Base-by-base conservation (phyloP, 2,113 vertebrate genomes). In the Labeo rohita region DNA sequence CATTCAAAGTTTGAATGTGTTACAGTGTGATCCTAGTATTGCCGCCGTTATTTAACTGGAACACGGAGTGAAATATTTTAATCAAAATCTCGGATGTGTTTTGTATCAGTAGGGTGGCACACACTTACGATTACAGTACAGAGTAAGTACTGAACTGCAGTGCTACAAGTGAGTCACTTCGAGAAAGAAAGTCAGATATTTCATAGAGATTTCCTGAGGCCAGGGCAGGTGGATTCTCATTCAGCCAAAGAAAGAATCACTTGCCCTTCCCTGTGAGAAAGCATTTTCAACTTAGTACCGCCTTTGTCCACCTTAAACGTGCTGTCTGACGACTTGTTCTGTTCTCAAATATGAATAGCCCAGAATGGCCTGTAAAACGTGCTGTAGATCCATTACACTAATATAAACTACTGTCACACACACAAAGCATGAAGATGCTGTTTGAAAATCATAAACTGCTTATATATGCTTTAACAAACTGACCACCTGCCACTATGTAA, bases 221-320 rank as follows among this genome's bases (percentile, higher is more conserved):
- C 8, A 80, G 16, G 54, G 84, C 83, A 70, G 87, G 16, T n/a
- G 15, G 23, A 13, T 73, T 70, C 23, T 45, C 77, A 47, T 56
- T 21, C n/a, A 52, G 80, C 21, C 11, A 68, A 74, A 68, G 43
- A 72, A 21, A 85, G 61, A 74, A 70, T 80, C n/a, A 65, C 39
- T 65, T 34, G 87, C 61, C 73, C 61, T 36, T 77, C 73, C 84
- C 84, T 66, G 2, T 50, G 72, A 59, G 72, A 75, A 61, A 84
- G 39, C 12, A 28, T 59, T 16, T 52, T 72, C 4, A 49, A 87
- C 59, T 79, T 39, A 76, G 28, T 39, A 13, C 45, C 66, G 50
- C 81, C 63, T 78, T 84, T 15, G 16, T 80, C 21, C 50, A 79
- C 84, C 56, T 83, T 21, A 76, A 70, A 81, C 8, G 8, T 45